phyloP scores from a whole-genome alignment of 2,888 invertebrate genomes.

The Chromoteleia sp. region DNA sequence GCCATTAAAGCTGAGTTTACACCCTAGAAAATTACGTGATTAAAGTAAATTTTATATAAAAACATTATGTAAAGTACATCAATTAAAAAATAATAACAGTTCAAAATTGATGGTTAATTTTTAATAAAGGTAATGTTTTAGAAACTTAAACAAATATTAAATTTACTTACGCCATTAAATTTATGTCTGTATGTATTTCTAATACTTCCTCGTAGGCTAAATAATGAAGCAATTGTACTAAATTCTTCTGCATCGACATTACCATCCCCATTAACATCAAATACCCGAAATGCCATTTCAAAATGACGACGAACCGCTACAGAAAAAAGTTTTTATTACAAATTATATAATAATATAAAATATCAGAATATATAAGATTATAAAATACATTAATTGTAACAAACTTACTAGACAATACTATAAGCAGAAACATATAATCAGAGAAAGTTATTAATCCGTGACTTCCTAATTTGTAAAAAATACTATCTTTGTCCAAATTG shows the following conservation, averaged over 20 bases:
- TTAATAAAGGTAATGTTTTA: too few species aligned
- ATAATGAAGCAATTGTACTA: constrained; percentile 97
- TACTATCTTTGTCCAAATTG: constrained; percentile 94
- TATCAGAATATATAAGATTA: background rate
- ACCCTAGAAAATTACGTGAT: too few species aligned
- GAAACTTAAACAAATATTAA: constrained; percentile 23
- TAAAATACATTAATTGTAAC: background rate
- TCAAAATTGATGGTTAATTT: too few species aligned
- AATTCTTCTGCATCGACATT: constrained; percentile 99
- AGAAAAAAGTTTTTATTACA: constrained; percentile 70
- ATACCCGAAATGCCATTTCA: constrained; percentile 99
- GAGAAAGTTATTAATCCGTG: constrained; percentile 99
- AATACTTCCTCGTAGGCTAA: constrained; percentile 97
- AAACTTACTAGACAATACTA: constrained; percentile 97
- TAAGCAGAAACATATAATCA: constrained; percentile 99
- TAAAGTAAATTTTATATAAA: too few species aligned
- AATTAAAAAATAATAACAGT: too few species aligned
- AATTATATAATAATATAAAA: background rate
- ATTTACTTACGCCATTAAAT: constrained; percentile 96
- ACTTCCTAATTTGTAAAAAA: constrained; percentile 98
- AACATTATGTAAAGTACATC: too few species aligned
- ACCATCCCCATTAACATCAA: constrained; percentile 99
- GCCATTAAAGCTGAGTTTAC: background rate
- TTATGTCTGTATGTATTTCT: constrained; percentile 98
- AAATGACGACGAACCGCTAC: constrained; percentile 98